phyloP scores from a whole-genome alignment of 1,140 invertebrate species.

The Euglossa dilemma region DNA sequence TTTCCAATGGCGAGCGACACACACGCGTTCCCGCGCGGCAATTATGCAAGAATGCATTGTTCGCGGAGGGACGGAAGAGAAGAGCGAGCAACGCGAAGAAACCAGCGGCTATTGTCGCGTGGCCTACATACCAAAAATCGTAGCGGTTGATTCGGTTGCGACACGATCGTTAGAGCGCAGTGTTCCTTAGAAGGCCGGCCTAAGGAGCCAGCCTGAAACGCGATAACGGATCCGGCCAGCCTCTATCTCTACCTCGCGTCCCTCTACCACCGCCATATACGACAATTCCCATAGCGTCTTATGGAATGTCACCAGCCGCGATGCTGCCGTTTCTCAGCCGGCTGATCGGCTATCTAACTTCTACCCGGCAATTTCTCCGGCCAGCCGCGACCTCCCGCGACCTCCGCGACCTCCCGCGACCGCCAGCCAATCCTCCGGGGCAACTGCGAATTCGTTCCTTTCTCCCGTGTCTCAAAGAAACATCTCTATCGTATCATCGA shows the following conservation, averaged over 20 bases:
- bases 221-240: slow-evolving; percentile 70
- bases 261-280: slow-evolving; percentile 71
- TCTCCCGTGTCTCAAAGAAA: not conserved
- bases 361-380: slow-evolving; percentile 36
- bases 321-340: slow-evolving; percentile 26
- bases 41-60: slow-evolving; percentile 9
- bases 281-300: slow-evolving; percentile 71
- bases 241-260: slow-evolving; percentile 28
- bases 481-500: not conserved
- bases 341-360: slow-evolving; percentile 20
- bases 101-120: slow-evolving; percentile 19
- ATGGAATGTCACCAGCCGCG: slow-evolving; percentile 71
- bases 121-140: slow-evolving; percentile 41
- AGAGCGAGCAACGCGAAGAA: not conserved
- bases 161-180: slow-evolving; percentile 61
- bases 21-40: not conserved
- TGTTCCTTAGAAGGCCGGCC: slow-evolving; percentile 62
- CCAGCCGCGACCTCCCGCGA: slow-evolving; percentile 10
- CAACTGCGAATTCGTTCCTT: not conserved
- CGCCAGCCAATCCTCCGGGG: not conserved
- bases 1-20: not conserved
- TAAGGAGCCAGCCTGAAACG: slow-evolving; percentile 65
- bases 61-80: not conserved
- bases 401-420: slow-evolving; percentile 22
- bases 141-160: slow-evolving; percentile 42